Percentiles rank a stretch among this genome's conserved stretches.
These are phyloP conservation scores for Dyspetes luteomarginatus DNA, from an alignment of 2,888 invertebrate species.

Conservation along the genomic window DNA sequence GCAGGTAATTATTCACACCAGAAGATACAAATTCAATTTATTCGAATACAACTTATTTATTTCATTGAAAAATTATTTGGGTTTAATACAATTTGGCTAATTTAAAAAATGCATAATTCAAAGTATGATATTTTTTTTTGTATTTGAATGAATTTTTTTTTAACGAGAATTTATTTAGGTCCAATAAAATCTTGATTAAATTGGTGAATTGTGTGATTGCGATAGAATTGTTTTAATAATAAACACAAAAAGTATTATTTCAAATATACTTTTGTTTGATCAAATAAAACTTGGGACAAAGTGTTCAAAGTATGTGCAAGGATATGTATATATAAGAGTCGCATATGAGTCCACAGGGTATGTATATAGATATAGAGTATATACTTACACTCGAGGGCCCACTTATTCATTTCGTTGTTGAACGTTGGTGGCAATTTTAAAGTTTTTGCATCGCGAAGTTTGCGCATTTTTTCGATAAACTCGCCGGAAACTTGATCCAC, in stretches of 20 bases:
- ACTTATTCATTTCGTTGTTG: constrained; percentile 90
- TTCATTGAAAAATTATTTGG: neutral
- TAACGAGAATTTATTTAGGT: neutral
- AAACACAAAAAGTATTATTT: neutral
- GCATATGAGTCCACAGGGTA: no score
- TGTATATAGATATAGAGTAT: constrained; percentile 2
- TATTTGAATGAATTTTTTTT: neutral
- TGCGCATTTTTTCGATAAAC: constrained; percentile 87
- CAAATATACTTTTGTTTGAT: neutral
- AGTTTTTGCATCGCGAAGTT: constrained; percentile 82
- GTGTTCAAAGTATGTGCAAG: neutral
- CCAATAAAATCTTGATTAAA: neutral
- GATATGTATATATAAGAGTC: no score
- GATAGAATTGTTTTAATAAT: neutral
- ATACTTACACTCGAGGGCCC: constrained; percentile 92
- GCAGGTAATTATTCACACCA: no score
- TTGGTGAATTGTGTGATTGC: no score
- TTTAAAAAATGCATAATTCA: no score
- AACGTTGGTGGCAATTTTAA: constrained; percentile 88
- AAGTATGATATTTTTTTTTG: no score
- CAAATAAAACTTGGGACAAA: neutral
- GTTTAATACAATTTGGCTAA: no score
- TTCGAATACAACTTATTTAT: neutral
- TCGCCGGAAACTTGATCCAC: constrained; percentile 91
- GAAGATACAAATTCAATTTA: neutral